phyloP scores from a whole-genome alignment of 2,113 vertebrate genomes.

The Gorsachius goisagi region DNA sequence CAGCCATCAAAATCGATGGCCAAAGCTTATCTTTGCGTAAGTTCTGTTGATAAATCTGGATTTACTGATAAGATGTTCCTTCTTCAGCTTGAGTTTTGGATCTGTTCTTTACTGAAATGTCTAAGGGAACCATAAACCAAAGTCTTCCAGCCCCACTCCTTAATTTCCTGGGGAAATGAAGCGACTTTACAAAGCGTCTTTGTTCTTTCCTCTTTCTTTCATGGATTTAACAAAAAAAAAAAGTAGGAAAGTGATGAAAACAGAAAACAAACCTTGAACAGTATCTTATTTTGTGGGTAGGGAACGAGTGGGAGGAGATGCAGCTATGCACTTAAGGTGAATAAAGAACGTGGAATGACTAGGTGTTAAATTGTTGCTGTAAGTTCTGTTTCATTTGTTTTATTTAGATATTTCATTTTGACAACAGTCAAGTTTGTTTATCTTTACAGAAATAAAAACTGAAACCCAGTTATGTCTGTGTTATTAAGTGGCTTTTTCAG shows the following conservation, averaged over 20 bases:
- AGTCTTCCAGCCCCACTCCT: neutral
- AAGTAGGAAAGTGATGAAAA: neutral
- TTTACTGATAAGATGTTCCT: neutral
- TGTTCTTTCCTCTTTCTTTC: neutral
- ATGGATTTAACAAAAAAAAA: neutral
- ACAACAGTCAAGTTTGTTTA: neutral
- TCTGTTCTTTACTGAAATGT: neutral
- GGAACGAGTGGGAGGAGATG: neutral
- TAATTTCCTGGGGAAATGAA: neutral
- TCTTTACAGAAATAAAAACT: neutral
- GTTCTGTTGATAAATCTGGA: neutral
- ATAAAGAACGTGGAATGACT: neutral
- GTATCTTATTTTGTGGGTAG: neutral
- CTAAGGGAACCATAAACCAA: neutral
- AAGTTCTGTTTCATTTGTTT: neutral
- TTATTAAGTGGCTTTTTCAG: neutral
- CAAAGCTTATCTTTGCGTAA: neutral
- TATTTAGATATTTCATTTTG: neutral
- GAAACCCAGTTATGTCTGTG: neutral
- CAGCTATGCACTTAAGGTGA: neutral
- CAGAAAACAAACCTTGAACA: neutral
- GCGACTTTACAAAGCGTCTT: neutral
- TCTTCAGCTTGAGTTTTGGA: neutral
- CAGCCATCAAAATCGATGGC: neutral
- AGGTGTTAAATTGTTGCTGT: neutral